A percentile compares a stretch with the other conserved stretches of the same genome.
These are phyloP conservation scores for Urocitellus parryii DNA, from an alignment of 2,113 vertebrate genomes.

Conservation along the genomic window DNA sequence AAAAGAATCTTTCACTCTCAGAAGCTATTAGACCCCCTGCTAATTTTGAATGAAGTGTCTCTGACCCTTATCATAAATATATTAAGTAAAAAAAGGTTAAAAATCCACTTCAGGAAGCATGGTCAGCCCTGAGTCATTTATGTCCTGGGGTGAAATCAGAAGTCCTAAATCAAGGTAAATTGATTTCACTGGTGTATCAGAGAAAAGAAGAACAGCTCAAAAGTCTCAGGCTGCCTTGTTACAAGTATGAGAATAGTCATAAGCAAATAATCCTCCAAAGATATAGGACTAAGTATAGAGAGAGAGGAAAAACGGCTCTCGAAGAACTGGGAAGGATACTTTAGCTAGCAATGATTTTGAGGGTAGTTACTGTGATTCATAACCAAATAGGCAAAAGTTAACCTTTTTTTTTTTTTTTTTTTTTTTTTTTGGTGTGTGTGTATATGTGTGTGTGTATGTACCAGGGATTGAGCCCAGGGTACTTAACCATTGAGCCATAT, in stretches of 20 bases:
- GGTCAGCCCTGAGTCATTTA: background rate
- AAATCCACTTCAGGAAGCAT: background rate
- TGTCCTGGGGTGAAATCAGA: slow-evolving; percentile 55
- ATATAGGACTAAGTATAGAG: background rate
- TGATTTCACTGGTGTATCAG: background rate
- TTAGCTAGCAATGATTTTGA: background rate
- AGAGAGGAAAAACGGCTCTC: background rate
- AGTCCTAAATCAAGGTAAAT: slow-evolving; percentile 48
- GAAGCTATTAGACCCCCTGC: slow-evolving; percentile 28
- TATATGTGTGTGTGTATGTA: no score
- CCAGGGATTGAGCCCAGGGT: no score
- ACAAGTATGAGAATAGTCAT: background rate
- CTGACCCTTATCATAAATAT: slow-evolving; percentile 64
- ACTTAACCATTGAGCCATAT: no score
- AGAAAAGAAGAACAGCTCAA: slow-evolving; percentile 20
- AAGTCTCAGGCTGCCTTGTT: background rate
- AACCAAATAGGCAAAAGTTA: background rate
- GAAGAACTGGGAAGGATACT: background rate
- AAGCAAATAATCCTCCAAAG: background rate
- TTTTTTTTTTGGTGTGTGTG: no score
- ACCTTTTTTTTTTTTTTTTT: no score
- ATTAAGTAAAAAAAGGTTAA: background rate
- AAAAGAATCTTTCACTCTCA: slow-evolving; percentile 20
- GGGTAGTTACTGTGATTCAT: background rate
- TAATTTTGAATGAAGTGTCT: slow-evolving; percentile 63